Percentiles rank a stretch among this genome's conserved stretches.
Evolutionary conservation across 2,113 vertebrate genomes (phyloP).

Genomic region (Seriola dumerili): DNA sequence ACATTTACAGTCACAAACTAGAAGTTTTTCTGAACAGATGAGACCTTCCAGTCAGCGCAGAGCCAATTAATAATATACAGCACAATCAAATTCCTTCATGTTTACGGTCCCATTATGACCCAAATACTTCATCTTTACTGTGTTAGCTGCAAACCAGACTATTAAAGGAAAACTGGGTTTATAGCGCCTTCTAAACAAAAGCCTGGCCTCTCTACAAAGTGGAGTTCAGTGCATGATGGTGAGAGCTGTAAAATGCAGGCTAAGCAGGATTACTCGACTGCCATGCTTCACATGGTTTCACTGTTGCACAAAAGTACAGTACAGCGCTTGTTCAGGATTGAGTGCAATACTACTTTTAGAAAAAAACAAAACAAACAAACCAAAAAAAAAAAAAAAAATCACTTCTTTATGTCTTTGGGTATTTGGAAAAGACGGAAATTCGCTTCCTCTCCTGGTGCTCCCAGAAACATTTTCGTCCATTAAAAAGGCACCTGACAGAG

Average conservation of each 20-base stretch:
- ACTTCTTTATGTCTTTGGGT: slow-evolving; percentile 46
- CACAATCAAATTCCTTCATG: slow-evolving; percentile 57
- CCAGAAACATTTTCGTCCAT: slow-evolving; percentile 46
- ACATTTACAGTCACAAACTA: slow-evolving; percentile 24
- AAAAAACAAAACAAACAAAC: slow-evolving; percentile 1
- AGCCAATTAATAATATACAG: slow-evolving; percentile 41
- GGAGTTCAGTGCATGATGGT: slow-evolving; percentile 68
- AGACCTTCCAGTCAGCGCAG: slow-evolving; percentile 20
- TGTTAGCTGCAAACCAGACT: slow-evolving; percentile 47
- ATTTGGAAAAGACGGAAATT: slow-evolving; percentile 41
- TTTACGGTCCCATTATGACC: slow-evolving; percentile 57
- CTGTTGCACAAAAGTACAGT: slow-evolving; percentile 67
- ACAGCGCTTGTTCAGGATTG: slow-evolving; percentile 70
- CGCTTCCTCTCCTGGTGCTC: slow-evolving; percentile 30
- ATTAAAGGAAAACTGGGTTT: slow-evolving; percentile 54
- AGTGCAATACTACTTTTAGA: slow-evolving; percentile 68
- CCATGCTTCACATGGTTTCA: slow-evolving; percentile 67
- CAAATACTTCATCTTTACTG: slow-evolving; percentile 69
- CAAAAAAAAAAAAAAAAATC: slow-evolving; percentile 5
- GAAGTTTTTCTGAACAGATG: slow-evolving; percentile 13
- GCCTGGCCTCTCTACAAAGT: slow-evolving; percentile 40
- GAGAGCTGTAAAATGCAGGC: slow-evolving; percentile 55
- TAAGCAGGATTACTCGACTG: slow-evolving; percentile 73
- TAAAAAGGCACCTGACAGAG: slow-evolving; percentile 53
- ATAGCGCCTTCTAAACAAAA: slow-evolving; percentile 44